Evolutionary conservation across 1,140 invertebrate species (phyloP), one percentile per base, ranked within the genome.

Genomic region (Bradynema listronoti): DNA sequence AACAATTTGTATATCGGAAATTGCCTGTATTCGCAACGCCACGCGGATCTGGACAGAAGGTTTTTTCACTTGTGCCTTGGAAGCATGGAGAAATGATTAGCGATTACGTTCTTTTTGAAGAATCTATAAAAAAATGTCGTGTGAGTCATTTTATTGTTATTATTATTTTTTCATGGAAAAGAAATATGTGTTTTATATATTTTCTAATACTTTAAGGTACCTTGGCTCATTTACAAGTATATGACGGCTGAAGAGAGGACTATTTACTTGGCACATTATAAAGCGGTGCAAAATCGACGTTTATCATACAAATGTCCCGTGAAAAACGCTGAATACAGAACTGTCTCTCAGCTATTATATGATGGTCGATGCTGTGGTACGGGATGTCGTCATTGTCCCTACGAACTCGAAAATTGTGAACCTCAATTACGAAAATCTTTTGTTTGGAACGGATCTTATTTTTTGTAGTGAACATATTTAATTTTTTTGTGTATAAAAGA

Each of bases 301-400:
- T 27, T 63, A 14, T 52, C 24, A 16, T 63, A 63, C 30, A 19
- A 65, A 33, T 63, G 62, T 62, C 58, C 59, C 24, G 27, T 36
- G 11, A 63, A 58, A 16, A 47, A 33, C 3, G n/a, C 46, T 22
- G 34, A 27, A 19, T 11, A 36, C 16, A 63, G 72, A 41, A 77
- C 75, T 6, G 65, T 78, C 39, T 63, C 63, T 1, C 63, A 72
- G 53, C 58, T 74, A 29, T 47, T 77, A 22, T 49, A 62, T 39
- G 56, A 68, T 47, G 73, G 64, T 9, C 61, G 74, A 55, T 77
- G 74, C 36, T 77, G 74, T 57, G 74, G 74, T 14, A 64, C 63
- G 41, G 74, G 75, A 22, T 77, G 74, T 54, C 52, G 74, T 43
- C 74, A 77, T 57, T 77, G 74, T 60, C 71, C 74, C 5, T 77